phyloP scores from a whole-genome alignment of 2,888 invertebrate species.

The Hoplodrina ambigua region DNA sequence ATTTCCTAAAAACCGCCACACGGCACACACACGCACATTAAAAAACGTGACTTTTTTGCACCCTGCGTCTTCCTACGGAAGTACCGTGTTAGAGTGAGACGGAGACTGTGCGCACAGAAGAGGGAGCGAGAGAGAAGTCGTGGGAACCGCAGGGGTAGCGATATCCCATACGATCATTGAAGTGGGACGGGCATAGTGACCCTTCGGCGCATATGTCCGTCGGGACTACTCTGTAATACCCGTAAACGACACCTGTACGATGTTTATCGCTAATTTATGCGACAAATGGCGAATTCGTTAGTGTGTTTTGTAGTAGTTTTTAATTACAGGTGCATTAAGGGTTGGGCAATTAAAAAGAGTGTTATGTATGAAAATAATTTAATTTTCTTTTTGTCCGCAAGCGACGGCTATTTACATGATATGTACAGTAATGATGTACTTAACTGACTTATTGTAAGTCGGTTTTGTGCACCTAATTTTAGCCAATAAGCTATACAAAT shows the following conservation, averaged over 20 bases:
- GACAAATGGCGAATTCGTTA: slow-evolving; percentile 64
- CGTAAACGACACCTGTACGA: slow-evolving; percentile 76
- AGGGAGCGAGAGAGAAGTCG: slow-evolving; percentile 77
- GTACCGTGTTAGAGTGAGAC: slow-evolving; percentile 73
- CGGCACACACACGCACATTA: slow-evolving; percentile 83
- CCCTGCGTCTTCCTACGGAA: slow-evolving; percentile 87
- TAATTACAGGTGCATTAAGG: slow-evolving; percentile 55
- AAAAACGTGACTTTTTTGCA: slow-evolving; percentile 87
- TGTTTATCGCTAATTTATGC: slow-evolving; percentile 72
- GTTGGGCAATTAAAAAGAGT: slow-evolving; percentile 45
- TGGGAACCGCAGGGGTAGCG: slow-evolving; percentile 89
- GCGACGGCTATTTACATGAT: slow-evolving; percentile 62
- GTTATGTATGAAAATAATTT: slow-evolving; percentile 72
- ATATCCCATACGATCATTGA: slow-evolving; percentile 88
- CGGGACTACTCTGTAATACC: slow-evolving; percentile 56
- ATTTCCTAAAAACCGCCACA: slow-evolving; percentile 73
- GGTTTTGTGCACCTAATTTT: background rate
- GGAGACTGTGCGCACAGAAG: slow-evolving; percentile 28
- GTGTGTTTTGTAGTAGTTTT: slow-evolving; percentile 15
- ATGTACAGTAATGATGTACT: slow-evolving; percentile 62
- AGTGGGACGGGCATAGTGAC: slow-evolving; percentile 80
- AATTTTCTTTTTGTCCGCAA: slow-evolving; percentile 66
- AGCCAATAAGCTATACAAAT: slow-evolving; percentile 35
- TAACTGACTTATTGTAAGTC: background rate
- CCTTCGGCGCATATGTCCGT: slow-evolving; percentile 61